Conservation (phyloP, 23 tunicate genomes). For the Ascidia mentula region DNA sequence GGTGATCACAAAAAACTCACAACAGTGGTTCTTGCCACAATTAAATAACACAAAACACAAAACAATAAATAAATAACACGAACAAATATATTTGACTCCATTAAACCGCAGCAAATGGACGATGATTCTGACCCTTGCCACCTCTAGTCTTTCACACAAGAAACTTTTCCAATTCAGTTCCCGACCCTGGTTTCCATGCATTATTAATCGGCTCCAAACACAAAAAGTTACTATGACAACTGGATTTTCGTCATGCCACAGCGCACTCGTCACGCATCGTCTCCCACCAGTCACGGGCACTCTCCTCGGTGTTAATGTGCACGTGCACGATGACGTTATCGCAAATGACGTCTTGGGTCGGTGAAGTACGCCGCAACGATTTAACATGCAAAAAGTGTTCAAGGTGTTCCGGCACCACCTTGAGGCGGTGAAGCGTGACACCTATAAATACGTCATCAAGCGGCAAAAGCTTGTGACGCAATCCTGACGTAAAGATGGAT, state of each 20-base stretch:
- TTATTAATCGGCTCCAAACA: not conserved
- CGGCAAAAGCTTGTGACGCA: conserved; percentile 22
- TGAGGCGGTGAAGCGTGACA: conserved; percentile 17
- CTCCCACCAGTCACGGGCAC: conserved; percentile 22
- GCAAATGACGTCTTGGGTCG: conserved; percentile 16
- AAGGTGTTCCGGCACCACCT: conserved; percentile 32
- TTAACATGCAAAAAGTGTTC: conserved; percentile 30
- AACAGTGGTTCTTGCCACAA: no score
- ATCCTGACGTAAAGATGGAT: not conserved
- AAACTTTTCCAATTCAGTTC: not conserved
- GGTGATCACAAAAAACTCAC: no score
- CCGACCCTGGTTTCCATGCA: not conserved
- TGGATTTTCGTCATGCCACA: not conserved
- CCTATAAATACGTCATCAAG: conserved; percentile 74
- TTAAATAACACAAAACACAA: no score
- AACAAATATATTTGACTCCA: no score
- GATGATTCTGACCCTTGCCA: no score
- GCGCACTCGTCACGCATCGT: conserved; percentile 40
- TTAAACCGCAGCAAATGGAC: no score
- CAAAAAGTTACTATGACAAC: not conserved
- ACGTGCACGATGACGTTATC: conserved; percentile 43
- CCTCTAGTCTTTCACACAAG: no score
- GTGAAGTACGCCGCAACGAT: conserved; percentile 14
- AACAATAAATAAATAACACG: no score
- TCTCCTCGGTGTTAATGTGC: conserved; percentile 31